Evolutionary conservation across 2,113 vertebrate species (phyloP).

Genomic region (Thamnophis sirtalis): DNA sequence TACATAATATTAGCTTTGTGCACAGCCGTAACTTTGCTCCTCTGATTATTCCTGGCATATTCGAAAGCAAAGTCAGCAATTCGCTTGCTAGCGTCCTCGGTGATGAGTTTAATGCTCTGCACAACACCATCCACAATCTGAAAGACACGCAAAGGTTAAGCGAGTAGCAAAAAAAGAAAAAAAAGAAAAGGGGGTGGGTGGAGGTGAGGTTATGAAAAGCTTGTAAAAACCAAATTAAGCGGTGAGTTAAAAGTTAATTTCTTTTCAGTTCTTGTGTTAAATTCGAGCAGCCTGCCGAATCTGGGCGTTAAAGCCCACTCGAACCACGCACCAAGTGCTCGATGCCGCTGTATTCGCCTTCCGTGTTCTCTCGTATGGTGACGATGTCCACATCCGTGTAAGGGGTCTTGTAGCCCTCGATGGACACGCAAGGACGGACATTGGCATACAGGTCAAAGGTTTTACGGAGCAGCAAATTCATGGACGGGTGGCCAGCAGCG

Average conservation of each 20-base stretch:
- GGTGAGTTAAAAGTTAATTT: background rate
- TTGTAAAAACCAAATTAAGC: background rate
- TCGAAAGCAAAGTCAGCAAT: slow-evolving; percentile 95
- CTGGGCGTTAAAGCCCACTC: accelerated
- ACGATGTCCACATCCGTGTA: slow-evolving; percentile 87
- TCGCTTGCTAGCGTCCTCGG: slow-evolving; percentile 86
- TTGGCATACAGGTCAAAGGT: slow-evolving; percentile 96
- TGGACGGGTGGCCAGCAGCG: slow-evolving; percentile 92
- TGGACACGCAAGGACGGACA: slow-evolving; percentile 90
- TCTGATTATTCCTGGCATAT: slow-evolving; percentile 89
- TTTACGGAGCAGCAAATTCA: slow-evolving; percentile 91
- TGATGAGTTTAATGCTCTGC: slow-evolving; percentile 97
- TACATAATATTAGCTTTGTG: slow-evolving; percentile 98
- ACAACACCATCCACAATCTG: slow-evolving; percentile 97
- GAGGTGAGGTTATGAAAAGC: background rate
- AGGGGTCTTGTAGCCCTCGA: slow-evolving; percentile 92
- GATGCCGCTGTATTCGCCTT: slow-evolving; percentile 92
- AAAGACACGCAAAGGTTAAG: slow-evolving; percentile 36
- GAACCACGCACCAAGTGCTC: slow-evolving; percentile 83
- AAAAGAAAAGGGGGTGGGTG: no score
- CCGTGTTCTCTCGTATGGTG: slow-evolving; percentile 86
- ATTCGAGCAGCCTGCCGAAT: accelerated
- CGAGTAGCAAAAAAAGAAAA: background rate
- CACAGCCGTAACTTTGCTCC: slow-evolving; percentile 89
- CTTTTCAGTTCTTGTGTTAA: background rate